Base-by-base conservation (phyloP, 2,113 vertebrate species). In the Charina bottae region DNA sequence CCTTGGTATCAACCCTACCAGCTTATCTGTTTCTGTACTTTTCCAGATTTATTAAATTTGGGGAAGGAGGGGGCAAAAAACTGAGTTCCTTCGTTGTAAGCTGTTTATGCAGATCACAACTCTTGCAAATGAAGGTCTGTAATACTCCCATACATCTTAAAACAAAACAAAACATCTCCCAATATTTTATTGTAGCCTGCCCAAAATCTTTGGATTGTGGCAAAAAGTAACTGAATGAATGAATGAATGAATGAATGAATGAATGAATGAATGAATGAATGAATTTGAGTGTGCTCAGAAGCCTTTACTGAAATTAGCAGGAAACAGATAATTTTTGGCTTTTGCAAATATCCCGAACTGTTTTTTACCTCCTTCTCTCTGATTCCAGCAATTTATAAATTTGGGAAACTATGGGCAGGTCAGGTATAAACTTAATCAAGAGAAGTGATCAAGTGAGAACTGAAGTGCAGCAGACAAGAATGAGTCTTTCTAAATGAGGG, bases 261-360 rank as follows among this genome's bases (percentile, higher is more conserved):
- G 17, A 19, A 78, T 37, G 17, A 78, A 78, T 33, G 19, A 78
- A 42, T 78, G 72, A 78, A 21, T 21, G 42, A 42, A 42, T 78
- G 72, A 78, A 60, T 88, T 87, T 88, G 58, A 88, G 55, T 37
- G 37, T 87, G 86, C 55, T 59, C 86, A 59, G 33, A 59, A 87
- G 4, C 55, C 54, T 88, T 88, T 46, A 88, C 21, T 88, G 87
- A 24, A 88, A 26, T 12, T 28, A 88, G 42, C 24, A 26, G 13
- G 37, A 49, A 62, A 88, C 37, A 37, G 54, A 19, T 24, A 42
- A 21, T 19, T 33, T 23, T 60, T 88, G 37, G 42, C 12, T 59
- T 59, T 12, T 60, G 53, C 26, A 86, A 28, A 46, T 55, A 54
- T 89, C 26, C 21, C 62, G 21, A 24, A 53, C 3, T 28, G 42